Base-by-base conservation (phyloP, 2,797 vertebrate species). In the Alauda arvensis region DNA sequence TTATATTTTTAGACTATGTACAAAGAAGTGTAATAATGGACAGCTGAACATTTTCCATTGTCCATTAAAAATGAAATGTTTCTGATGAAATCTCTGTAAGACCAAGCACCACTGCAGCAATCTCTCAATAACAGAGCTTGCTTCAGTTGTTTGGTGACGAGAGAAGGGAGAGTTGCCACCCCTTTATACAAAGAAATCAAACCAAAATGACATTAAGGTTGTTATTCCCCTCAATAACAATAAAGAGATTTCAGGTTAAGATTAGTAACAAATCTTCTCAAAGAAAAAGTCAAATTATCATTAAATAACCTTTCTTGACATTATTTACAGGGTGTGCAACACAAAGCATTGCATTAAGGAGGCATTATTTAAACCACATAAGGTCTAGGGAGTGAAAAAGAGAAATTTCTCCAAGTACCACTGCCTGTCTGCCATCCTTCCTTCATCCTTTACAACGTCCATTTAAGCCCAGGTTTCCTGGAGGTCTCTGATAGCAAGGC, bases 31-130 rank as follows among this genome's bases (percentile, higher is more conserved):
- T 68, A 93, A 88, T 93, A 94, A 95, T 14, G 82, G 79, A 71
- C 94, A 95, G 89, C 65, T 91, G 92, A 93, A 85, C 39, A 76
- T 83, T 96, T 96, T 91, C 90, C 52, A 79, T 79, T 95, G 77
- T 89, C 66, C 60, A 76, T 88, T 93, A 90, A 80, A 95, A 95
- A 53, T 7, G 15, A 93, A 91, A 90, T 29, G n/a, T 68, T 92
- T 69, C 56, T 78, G 89, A 91, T 91, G 82, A 95, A 91, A 85
- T 88, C 84, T 87, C 75, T 87, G 34, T 72, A 65, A 94, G 66
- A 90, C 75, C 85, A 94, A 94, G 88, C 83, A 93, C 67, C 72
- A 90, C 69, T 74, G 85, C 83, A 88, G 72, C 93, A 91, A 94
- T 95, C 86, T 93, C 72, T 92, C 85, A 89, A 19, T 75, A 95